Evolutionary conservation across 1,140 invertebrate species (phyloP).

Genomic region (Zelostemma sp.): DNA sequence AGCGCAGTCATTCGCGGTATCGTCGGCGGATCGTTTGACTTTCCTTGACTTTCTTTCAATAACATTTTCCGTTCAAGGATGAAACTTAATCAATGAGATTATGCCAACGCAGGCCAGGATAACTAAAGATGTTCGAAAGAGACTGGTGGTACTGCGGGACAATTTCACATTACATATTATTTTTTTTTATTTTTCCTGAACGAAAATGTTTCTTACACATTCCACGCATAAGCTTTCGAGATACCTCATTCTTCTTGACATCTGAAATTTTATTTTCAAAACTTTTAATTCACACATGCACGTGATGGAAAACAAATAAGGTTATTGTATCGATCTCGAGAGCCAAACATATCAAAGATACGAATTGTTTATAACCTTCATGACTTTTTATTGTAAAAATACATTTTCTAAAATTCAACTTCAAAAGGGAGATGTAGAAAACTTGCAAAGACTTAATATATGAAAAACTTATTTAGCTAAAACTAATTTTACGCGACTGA

Average conservation of each 20-base stretch:
- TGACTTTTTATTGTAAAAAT: no score
- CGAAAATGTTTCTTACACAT: no score
- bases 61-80: slow-evolving; percentile 13
- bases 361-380: no score
- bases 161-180: no score
- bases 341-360: not conserved
- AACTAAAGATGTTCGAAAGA: slow-evolving; percentile 27
- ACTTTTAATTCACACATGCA: not conserved
- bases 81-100: slow-evolving; percentile 16
- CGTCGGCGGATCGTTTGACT: not conserved
- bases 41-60: slow-evolving; percentile 13
- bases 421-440: no score
- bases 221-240: no score
- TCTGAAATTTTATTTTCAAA: no score
- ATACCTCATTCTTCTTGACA: no score
- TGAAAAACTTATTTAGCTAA: not conserved
- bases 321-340: not conserved
- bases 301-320: not conserved
- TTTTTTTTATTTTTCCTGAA: no score
- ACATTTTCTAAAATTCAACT: no score
- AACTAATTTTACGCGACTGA: not conserved
- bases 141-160: no score
- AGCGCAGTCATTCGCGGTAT: not conserved
- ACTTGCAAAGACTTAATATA: no score
- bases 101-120: slow-evolving; percentile 17